Conservation (phyloP, 2,113 vertebrate genomes). For the Scolopax mira region DNA sequence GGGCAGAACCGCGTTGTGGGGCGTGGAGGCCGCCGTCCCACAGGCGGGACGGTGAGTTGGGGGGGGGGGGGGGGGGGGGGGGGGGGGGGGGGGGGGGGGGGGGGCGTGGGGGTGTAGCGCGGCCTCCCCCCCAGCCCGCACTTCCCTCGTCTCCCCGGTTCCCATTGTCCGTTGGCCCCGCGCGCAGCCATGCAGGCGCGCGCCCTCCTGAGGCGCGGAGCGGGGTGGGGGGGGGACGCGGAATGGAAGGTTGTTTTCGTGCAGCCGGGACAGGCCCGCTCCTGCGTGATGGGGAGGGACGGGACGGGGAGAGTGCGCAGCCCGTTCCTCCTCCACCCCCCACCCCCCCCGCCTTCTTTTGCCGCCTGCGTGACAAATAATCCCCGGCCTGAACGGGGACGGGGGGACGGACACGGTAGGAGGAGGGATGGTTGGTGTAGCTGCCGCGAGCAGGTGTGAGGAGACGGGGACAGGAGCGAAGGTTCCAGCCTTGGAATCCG, state of each 20-base stretch:
- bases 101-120: too few relatives aligned
- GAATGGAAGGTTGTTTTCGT: not conserved
- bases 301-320: not conserved
- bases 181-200: not conserved
- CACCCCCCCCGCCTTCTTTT: not conserved
- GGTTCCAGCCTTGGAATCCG: not conserved
- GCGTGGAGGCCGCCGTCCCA: not conserved
- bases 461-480: not conserved
- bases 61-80: too few relatives aligned
- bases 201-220: not conserved
- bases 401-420: too few relatives aligned
- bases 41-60: not conserved
- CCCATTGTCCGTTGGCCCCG: not conserved
- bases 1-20: not conserved
- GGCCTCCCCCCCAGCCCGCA: too few relatives aligned
- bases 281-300: not conserved
- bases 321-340: rapidly evolving
- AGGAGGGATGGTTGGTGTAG: not conserved
- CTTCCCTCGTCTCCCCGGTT: too few relatives aligned
- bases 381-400: not conserved
- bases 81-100: too few relatives aligned
- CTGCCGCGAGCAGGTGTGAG: not conserved
- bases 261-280: not conserved
- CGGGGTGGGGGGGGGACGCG: too few relatives aligned
- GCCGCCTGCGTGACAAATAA: not conserved